phyloP scores from a whole-genome alignment of 2,797 vertebrate genomes.

The Limosa lapponica region DNA sequence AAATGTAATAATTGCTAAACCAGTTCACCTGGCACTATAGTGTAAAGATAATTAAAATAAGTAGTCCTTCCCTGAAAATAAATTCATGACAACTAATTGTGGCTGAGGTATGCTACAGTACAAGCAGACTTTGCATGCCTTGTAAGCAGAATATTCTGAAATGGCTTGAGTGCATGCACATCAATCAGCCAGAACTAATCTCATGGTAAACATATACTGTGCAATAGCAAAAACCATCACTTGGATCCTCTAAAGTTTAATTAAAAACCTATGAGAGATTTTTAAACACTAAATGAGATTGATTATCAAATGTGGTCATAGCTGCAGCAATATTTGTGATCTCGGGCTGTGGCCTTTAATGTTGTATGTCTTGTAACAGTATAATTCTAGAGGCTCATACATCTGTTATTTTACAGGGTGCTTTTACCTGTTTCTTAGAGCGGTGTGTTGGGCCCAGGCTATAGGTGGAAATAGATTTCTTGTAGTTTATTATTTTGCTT shows the following conservation, averaged over 20 bases:
- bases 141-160: background rate
- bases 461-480: background rate
- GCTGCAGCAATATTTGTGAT: background rate
- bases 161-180: background rate
- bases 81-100: background rate
- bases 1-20: background rate
- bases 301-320: background rate
- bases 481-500: background rate
- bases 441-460: background rate
- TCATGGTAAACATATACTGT: conserved; percentile 19
- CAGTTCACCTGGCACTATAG: background rate
- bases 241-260: conserved; percentile 51
- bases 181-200: conserved; percentile 67
- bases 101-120: background rate
- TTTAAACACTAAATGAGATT: conserved; percentile 12
- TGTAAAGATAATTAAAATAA: background rate
- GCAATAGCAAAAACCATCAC: background rate
- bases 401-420: background rate
- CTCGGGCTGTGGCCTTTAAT: background rate
- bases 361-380: background rate
- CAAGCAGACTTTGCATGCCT: background rate
- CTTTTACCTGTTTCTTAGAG: background rate
- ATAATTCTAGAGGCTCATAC: background rate
- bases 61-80: background rate
- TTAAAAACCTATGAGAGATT: conserved; percentile 71